Evolutionary conservation across 2,113 vertebrate genomes (phyloP).

Genomic region (Cromileptes altivelis): DNA sequence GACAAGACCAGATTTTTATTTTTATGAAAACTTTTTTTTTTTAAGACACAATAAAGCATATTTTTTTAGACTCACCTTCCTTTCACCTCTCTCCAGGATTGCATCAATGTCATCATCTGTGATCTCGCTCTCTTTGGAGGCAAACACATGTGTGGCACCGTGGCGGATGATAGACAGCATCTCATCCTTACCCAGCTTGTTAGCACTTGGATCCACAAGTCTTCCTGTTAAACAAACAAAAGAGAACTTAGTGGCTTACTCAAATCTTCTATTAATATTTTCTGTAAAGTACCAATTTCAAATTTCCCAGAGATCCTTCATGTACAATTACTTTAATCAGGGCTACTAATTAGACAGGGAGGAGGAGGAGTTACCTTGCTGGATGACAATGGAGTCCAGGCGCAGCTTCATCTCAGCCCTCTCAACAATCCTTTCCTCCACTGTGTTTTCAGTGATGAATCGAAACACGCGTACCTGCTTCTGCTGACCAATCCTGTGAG

Average conservation of each 20-base stretch:
- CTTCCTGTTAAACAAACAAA: conserved; percentile 85
- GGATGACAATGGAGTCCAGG: conserved; percentile 98
- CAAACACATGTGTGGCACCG: conserved; percentile 97
- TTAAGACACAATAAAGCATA: background rate
- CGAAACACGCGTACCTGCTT: conserved; percentile 97
- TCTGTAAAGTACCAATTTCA: background rate
- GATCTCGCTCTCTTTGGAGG: conserved; percentile 98
- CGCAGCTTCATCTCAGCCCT: conserved; percentile 98
- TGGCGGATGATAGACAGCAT: conserved; percentile 99
- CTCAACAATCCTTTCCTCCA: conserved; percentile 98
- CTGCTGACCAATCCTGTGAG: conserved; percentile 97
- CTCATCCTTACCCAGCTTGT: conserved; percentile 98
- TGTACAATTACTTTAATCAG: background rate
- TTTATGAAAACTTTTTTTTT: background rate
- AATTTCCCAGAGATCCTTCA: background rate
- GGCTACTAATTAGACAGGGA: background rate
- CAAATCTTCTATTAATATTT: background rate
- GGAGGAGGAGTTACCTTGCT: conserved; percentile 88
- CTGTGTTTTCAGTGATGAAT: conserved; percentile 98
- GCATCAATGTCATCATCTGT: conserved; percentile 97
- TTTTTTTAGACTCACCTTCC: conserved; percentile 87
- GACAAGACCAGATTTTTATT: background rate
- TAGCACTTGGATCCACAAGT: conserved; percentile 95
- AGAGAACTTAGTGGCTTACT: background rate
- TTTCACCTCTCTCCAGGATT: conserved; percentile 96